phyloP scores from a whole-genome alignment of 2,888 invertebrate genomes.

The Panopea generosa region DNA sequence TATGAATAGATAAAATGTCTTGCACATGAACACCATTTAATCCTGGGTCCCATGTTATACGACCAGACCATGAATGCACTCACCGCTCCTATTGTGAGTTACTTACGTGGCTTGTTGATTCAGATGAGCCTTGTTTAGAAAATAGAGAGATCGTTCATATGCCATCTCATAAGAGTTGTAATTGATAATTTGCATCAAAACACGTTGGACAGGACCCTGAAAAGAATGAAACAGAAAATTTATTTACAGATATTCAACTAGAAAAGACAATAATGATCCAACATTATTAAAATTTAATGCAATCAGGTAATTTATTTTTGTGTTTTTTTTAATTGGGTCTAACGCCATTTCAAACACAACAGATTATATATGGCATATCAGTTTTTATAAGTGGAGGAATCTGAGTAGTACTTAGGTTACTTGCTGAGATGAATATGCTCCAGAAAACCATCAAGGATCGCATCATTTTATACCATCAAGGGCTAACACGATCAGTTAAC shows the following conservation, averaged over 20 bases:
- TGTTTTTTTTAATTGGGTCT: background rate
- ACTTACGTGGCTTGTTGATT: constrained; percentile 19
- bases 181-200: background rate
- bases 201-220: constrained; percentile 27
- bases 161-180: constrained; percentile 4
- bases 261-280: background rate
- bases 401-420: no score
- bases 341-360: background rate
- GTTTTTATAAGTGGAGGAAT: no score
- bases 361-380: background rate
- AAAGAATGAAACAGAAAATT: constrained; percentile 1
- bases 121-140: background rate
- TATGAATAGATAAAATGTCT: no score
- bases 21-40: no score
- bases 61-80: no score
- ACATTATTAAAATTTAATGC: background rate
- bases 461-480: no score
- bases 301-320: background rate
- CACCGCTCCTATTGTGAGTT: no score
- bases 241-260: background rate
- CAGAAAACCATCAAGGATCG: no score
- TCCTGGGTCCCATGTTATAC: no score
- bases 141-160: constrained; percentile 29
- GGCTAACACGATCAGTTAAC: no score
- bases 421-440: no score